Evolutionary conservation across 2,888 invertebrate genomes (phyloP).

Genomic region (Drosophila quinaria): DNA sequence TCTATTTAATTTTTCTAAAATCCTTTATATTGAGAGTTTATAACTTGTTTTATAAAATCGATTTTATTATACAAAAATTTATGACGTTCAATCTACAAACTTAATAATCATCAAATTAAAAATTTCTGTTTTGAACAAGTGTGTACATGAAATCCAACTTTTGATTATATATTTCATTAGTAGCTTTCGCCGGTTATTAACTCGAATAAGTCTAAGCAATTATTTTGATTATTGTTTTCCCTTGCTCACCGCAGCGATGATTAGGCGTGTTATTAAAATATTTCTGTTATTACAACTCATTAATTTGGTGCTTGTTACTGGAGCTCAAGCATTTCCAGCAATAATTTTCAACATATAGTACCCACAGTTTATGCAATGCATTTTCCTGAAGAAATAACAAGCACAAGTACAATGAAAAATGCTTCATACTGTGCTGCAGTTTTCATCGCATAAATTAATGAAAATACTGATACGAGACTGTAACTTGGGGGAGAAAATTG

Average conservation of each 20-base stretch:
- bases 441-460: slow-evolving; percentile 74
- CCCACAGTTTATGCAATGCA: slow-evolving; percentile 49
- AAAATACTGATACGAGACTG: slow-evolving; percentile 41
- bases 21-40: no score
- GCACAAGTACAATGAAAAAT: slow-evolving; percentile 44
- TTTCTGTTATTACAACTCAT: slow-evolving; percentile 45
- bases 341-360: slow-evolving; percentile 11
- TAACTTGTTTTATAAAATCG: no score
- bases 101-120: neutral
- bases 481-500: slow-evolving; percentile 5
- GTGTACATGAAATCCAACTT: neutral
- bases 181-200: slow-evolving; percentile 39
- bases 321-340: no score
- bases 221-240: slow-evolving; percentile 35
- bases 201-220: slow-evolving; percentile 22
- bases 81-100: neutral
- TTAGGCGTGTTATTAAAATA: slow-evolving; percentile 32
- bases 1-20: neutral
- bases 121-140: neutral
- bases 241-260: slow-evolving; percentile 31
- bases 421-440: slow-evolving; percentile 77
- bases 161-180: slow-evolving; percentile 1
- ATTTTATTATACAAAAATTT: neutral
- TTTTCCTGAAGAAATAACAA: slow-evolving; percentile 47
- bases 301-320: slow-evolving; percentile 48